These are phyloP conservation scores for Phymanthus crucifer DNA, from an alignment of 92 coral and sea anemone species.

Conservation along the genomic window DNA sequence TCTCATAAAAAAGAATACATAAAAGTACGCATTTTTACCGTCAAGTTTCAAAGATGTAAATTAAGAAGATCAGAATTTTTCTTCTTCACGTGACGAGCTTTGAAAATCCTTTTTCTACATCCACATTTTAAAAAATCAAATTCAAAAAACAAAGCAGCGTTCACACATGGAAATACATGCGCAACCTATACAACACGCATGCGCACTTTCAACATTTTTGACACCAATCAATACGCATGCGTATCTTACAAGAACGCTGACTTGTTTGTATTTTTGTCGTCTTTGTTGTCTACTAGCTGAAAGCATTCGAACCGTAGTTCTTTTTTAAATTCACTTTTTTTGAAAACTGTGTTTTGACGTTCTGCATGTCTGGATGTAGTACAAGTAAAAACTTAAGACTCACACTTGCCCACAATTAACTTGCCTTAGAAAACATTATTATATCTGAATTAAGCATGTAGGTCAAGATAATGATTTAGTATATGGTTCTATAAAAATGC, in stretches of 20 bases:
- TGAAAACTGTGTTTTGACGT: no score
- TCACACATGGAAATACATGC: not conserved
- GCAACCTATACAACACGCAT: conserved; percentile 1
- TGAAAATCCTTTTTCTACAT: not conserved
- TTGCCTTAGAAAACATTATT: not conserved
- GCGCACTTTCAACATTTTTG: not conserved
- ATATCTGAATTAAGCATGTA: not conserved
- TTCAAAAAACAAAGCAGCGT: not conserved
- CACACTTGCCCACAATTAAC: not conserved
- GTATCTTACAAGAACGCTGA: not conserved
- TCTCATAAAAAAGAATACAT: not conserved
- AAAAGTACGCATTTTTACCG: not conserved
- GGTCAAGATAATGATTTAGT: not conserved
- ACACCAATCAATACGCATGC: not conserved
- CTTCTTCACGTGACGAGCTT: no score
- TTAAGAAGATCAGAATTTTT: not conserved
- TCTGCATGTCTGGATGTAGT: not conserved
- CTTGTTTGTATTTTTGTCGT: not conserved
- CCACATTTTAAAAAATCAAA: not conserved
- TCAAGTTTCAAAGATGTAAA: not conserved
- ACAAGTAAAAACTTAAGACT: not conserved
- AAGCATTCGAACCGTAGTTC: not conserved
- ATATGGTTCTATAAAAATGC: not conserved
- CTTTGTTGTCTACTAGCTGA: not conserved
- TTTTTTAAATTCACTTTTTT: no score